A percentile compares a stretch with the other conserved stretches of the same genome.
Evolutionary conservation across 2,113 vertebrate species (phyloP).

Genomic region (Tetrax tetrax): DNA sequence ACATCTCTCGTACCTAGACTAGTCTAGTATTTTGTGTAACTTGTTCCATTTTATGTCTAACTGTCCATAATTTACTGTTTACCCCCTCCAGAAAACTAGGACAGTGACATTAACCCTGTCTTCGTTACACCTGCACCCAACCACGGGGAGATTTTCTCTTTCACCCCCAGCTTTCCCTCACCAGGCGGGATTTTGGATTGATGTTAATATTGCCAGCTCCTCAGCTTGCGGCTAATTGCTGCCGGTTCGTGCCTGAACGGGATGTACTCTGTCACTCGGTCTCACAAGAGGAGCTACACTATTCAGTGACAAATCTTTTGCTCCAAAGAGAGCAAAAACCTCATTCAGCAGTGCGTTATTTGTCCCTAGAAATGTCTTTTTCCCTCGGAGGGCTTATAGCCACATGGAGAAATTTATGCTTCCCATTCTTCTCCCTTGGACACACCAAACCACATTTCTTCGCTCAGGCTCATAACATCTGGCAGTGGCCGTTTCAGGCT

Average conservation of each 20-base stretch:
- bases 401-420: background rate
- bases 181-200: background rate
- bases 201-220: background rate
- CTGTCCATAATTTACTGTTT: background rate
- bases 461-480: background rate
- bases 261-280: accelerated
- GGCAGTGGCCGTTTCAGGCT: background rate
- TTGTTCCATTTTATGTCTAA: background rate
- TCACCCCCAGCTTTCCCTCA: background rate
- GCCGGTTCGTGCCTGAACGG: background rate
- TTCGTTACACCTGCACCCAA: background rate
- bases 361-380: background rate
- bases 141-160: background rate
- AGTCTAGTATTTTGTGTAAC: background rate
- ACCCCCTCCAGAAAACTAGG: background rate
- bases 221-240: background rate
- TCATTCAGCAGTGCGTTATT: background rate
- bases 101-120: background rate
- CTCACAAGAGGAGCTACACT: background rate
- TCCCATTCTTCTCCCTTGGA: background rate
- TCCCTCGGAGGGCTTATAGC: background rate
- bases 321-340: background rate
- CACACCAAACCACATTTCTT: background rate
- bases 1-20: background rate
- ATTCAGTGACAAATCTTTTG: background rate